Evolutionary conservation across 1,140 invertebrate genomes (phyloP).

Genomic region (Tyrophagus putrescentiae): DNA sequence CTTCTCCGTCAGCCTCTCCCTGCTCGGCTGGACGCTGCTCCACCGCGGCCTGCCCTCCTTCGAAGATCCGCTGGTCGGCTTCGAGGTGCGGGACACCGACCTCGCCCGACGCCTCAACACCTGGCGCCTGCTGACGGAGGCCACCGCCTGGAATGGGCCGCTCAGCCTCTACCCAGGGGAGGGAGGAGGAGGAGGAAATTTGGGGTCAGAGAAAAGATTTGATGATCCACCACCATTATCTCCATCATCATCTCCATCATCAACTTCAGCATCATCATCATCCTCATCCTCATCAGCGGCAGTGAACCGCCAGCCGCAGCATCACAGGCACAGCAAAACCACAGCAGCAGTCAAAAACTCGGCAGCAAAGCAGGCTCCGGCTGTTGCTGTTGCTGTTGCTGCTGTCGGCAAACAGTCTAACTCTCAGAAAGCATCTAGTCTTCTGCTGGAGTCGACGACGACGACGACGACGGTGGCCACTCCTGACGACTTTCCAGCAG

Average conservation of each 20-base stretch:
- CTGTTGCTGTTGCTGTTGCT: no score
- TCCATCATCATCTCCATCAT: no score
- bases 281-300: no score
- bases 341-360: neutral
- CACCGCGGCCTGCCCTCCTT: neutral
- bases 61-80: slow-evolving; percentile 40
- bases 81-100: slow-evolving; percentile 70
- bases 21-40: slow-evolving; percentile 32
- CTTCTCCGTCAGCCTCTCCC: slow-evolving; percentile 4
- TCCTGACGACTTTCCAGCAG: no score
- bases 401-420: no score
- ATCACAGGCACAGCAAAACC: slow-evolving; percentile 11
- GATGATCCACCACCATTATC: neutral
- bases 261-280: no score
- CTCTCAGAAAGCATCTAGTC: no score
- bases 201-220: neutral
- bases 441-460: no score
- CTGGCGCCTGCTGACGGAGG: slow-evolving; percentile 65
- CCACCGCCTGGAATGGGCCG: slow-evolving; percentile 47
- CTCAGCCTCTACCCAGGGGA: slow-evolving; percentile 55
- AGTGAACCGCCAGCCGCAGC: slow-evolving; percentile 20
- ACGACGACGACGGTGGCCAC: no score
- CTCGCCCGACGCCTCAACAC: slow-evolving; percentile 58
- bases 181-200: slow-evolving; percentile 15
- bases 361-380: no score